Conservation (phyloP, 2,888 invertebrate genomes). For the Quadroppia sp. region DNA sequence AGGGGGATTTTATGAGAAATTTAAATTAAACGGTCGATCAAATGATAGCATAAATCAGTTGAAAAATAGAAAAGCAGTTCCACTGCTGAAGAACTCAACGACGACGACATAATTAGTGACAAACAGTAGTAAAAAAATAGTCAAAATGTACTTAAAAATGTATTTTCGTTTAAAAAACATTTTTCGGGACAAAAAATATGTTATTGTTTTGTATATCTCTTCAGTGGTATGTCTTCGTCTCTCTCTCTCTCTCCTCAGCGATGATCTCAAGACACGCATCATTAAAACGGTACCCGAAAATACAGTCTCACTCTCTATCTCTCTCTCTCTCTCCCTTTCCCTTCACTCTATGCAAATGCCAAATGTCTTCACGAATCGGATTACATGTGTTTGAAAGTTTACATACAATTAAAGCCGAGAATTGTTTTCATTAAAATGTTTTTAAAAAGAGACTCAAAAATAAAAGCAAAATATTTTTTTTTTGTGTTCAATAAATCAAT, state of each 20-base stretch:
- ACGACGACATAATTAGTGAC: slow-evolving; percentile 13
- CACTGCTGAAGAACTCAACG: no score
- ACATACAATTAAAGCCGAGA: slow-evolving; percentile 19
- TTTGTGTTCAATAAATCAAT: no score
- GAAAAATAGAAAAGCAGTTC: not conserved
- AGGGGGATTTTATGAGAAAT: slow-evolving; percentile 11
- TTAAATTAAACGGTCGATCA: slow-evolving; percentile 28
- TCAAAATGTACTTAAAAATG: not conserved
- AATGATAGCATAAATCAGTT: slow-evolving; percentile 18
- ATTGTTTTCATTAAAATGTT: no score
- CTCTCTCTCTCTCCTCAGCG: no score
- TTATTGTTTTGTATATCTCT: slow-evolving; percentile 15
- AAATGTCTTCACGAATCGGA: slow-evolving; percentile 23
- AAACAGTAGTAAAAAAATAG: not conserved
- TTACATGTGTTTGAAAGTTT: slow-evolving; percentile 18
- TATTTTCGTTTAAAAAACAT: no score
- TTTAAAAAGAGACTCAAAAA: no score
- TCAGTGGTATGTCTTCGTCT: no score
- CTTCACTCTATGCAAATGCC: slow-evolving; percentile 8
- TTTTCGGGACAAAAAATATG: slow-evolving; percentile 26
- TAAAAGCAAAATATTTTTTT: no score
- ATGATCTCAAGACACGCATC: slow-evolving; percentile 28
- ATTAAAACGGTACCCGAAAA: slow-evolving; percentile 10
- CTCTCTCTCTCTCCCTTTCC: not conserved
- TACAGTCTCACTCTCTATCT: not conserved